A percentile compares a stretch with the other conserved stretches of the same genome.
Conservation (phyloP, 2,797 vertebrate species). For the Caiman crocodilus region DNA sequence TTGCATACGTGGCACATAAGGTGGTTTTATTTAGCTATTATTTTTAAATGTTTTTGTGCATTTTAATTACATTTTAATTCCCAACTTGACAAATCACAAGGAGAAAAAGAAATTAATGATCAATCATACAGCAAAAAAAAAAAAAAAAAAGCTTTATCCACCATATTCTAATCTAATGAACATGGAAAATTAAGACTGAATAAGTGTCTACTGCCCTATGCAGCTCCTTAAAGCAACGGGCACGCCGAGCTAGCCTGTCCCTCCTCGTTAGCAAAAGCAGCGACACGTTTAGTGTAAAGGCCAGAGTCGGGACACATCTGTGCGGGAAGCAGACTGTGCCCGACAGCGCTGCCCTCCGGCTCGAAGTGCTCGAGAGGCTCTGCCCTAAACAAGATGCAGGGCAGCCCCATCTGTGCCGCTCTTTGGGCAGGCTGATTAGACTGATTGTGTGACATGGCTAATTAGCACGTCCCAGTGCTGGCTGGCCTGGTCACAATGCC, state of each 20-base stretch:
- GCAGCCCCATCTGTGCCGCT: too few species aligned
- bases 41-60: not conserved
- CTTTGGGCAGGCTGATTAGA: too few species aligned
- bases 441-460: too few species aligned
- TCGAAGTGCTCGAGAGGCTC: too few species aligned
- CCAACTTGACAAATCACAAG: not conserved
- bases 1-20: not conserved
- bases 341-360: too few species aligned
- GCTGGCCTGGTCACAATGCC: too few species aligned
- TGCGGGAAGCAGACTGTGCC: too few species aligned
- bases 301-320: not conserved
- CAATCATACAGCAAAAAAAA: not conserved
- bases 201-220: not conserved
- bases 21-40: not conserved
- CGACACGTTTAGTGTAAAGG: constrained; percentile 2
- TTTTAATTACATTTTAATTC: not conserved
- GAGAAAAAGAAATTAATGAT: not conserved
- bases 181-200: not conserved
- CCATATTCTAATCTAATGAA: not conserved
- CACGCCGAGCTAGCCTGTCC: not conserved
- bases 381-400: too few species aligned
- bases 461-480: too few species aligned
- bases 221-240: not conserved
- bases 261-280: not conserved
- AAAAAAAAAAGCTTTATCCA: not conserved